Base-by-base conservation (phyloP, 2,113 vertebrate species). In the Baryphthengus martii region DNA sequence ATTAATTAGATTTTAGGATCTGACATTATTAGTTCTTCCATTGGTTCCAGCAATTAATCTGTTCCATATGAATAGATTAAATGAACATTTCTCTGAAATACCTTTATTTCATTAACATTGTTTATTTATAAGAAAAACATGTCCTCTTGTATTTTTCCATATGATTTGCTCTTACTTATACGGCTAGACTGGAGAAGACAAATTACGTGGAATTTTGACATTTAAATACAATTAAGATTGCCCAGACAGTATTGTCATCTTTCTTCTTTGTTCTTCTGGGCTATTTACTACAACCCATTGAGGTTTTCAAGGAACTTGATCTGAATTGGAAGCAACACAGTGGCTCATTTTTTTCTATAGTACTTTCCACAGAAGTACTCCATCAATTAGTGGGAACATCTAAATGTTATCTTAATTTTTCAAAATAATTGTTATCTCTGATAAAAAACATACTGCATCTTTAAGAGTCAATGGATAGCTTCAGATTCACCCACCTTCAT, bases 401-500 rank as follows among this genome's bases (percentile, higher is more conserved):
- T 47, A 61, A 49, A 42, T 5, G 1, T 5, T 58, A 49, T 2
- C 2, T 3, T 24, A 79, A 61, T 29, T 26, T 67, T 56, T 63
- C 55, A 91, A 73, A 91, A 85, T n/a, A n/a, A n/a, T n/a, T n/a
- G n/a, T 3, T 42, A 24, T 16, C 39, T 93, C 84, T 47, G 21
- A 55, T 44, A 63, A 67, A 59, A 59, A 28, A 67, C 0, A 0
- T 7, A 63, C 9, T 25, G 19, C 15, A 50, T 13, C 47, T 52
- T 77, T 25, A 87, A 65, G 35, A n/a, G 37, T 25, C 44, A 86
- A 47, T 14, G 23, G 58, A 88, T 65, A 35, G 33, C 35, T 94
- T 75, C 87, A 50, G 52, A 33, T 71, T 91, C 28, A 94, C 98
- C 91, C 97, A 99, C 99, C 99, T 99, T 99, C 96, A 98, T 99